Evolutionary conservation across 2,797 vertebrate species (phyloP).

Genomic region (Pangasius sanitwongsei): DNA sequence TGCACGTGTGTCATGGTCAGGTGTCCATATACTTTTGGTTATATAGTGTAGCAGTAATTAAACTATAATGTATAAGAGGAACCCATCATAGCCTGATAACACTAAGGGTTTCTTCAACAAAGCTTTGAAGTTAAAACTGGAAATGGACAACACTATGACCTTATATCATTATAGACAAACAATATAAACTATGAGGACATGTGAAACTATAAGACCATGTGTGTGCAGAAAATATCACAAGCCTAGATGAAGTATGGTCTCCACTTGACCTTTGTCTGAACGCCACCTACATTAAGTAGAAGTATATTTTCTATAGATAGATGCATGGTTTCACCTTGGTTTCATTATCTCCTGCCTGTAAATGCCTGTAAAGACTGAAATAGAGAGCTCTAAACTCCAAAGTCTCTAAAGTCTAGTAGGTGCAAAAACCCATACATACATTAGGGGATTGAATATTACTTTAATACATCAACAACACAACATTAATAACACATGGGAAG

Average conservation of each 20-base stretch:
- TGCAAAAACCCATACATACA: neutral
- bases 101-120: neutral
- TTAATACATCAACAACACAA: slow-evolving; percentile 3
- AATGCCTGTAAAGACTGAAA: neutral
- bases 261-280: slow-evolving; percentile 12
- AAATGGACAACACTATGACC: neutral
- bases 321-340: neutral
- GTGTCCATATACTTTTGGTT: neutral
- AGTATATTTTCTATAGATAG: slow-evolving; percentile 22
- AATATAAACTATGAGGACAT: neutral
- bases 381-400: neutral
- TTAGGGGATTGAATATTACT: neutral
- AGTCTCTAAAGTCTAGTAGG: neutral
- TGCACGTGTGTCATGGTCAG: neutral
- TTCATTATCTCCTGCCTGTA: slow-evolving; percentile 14
- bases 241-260: neutral
- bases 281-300: slow-evolving; percentile 16
- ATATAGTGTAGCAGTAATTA: slow-evolving; percentile 1
- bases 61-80: neutral
- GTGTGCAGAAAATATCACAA: neutral
- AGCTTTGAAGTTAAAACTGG: neutral
- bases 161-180: neutral
- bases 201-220: neutral
- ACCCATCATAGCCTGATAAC: neutral
- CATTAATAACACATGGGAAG: neutral